These are phyloP conservation scores for Riparia riparia DNA, from an alignment of 2,113 vertebrate genomes.

Conservation along the genomic window DNA sequence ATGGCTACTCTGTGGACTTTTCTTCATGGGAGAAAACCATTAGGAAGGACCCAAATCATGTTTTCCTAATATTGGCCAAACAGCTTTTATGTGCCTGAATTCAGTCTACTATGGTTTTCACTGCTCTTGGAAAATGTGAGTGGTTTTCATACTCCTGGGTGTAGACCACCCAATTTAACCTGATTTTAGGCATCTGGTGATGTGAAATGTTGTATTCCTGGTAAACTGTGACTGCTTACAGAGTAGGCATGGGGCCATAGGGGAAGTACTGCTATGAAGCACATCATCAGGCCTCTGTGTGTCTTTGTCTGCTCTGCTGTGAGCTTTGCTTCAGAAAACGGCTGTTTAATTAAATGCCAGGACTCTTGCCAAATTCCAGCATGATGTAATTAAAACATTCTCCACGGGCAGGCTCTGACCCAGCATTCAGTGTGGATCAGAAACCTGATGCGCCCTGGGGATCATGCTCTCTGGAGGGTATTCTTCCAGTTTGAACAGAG, in stretches of 20 bases:
- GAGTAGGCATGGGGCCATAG: background rate
- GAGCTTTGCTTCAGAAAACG: background rate
- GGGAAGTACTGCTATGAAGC: background rate
- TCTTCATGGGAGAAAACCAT: background rate
- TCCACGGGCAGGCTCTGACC: background rate
- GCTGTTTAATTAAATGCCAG: slow-evolving; percentile 13
- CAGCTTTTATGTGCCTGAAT: background rate
- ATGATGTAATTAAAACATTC: slow-evolving; percentile 20
- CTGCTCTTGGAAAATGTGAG: background rate
- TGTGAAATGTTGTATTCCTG: background rate
- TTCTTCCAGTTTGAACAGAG: background rate
- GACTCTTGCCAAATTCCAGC: slow-evolving; percentile 19
- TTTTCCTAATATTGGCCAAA: background rate
- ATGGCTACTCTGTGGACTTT: background rate
- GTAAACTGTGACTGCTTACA: background rate
- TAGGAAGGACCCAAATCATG: background rate
- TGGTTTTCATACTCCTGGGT: background rate
- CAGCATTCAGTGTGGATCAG: background rate
- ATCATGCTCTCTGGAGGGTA: accelerated
- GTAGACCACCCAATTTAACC: background rate
- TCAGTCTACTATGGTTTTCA: background rate
- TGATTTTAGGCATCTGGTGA: background rate
- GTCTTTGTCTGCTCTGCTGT: background rate
- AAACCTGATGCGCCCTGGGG: background rate
- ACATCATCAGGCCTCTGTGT: background rate